Evolutionary conservation across 2,888 invertebrate species (phyloP).

Genomic region (Protophormia terraenovae): DNA sequence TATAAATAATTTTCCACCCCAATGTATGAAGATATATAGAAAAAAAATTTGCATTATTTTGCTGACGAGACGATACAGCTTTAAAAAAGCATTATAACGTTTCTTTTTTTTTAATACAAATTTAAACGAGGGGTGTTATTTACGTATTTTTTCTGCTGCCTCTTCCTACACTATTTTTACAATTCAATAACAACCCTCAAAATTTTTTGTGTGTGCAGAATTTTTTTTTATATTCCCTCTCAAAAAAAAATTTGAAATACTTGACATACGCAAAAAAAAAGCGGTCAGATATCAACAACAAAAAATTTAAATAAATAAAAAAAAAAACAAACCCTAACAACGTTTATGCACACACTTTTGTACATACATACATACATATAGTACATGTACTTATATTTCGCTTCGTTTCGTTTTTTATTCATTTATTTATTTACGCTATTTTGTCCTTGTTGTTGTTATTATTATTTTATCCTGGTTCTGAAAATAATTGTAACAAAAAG

Average conservation of each 20-base stretch:
- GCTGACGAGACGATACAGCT: slow-evolving; percentile 61
- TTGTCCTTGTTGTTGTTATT: slow-evolving; percentile 12
- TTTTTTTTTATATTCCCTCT: slow-evolving; percentile 32
- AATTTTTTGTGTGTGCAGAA: slow-evolving; percentile 52
- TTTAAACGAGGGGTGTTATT: slow-evolving; percentile 43
- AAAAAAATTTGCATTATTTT: slow-evolving; percentile 67
- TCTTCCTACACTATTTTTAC: slow-evolving; percentile 1
- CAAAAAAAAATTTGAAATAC: slow-evolving; percentile 27
- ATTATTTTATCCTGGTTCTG: slow-evolving; percentile 16
- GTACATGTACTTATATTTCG: background rate
- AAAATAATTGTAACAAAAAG: background rate
- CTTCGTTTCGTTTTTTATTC: background rate
- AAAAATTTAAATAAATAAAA: slow-evolving; percentile 46
- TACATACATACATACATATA: background rate
- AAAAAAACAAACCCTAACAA: slow-evolving; percentile 36
- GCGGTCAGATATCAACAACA: slow-evolving; percentile 38
- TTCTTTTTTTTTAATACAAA: background rate
- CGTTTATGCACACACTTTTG: background rate
- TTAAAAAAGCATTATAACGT: slow-evolving; percentile 21
- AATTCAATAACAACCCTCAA: slow-evolving; percentile 49
- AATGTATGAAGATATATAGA: background rate
- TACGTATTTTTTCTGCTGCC: slow-evolving; percentile 9
- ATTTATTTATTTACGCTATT: background rate
- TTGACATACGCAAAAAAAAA: slow-evolving; percentile 62
- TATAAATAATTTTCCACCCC: slow-evolving; percentile 58